Base-by-base conservation (phyloP, 2,113 vertebrate species). In the Indicator maculatus region DNA sequence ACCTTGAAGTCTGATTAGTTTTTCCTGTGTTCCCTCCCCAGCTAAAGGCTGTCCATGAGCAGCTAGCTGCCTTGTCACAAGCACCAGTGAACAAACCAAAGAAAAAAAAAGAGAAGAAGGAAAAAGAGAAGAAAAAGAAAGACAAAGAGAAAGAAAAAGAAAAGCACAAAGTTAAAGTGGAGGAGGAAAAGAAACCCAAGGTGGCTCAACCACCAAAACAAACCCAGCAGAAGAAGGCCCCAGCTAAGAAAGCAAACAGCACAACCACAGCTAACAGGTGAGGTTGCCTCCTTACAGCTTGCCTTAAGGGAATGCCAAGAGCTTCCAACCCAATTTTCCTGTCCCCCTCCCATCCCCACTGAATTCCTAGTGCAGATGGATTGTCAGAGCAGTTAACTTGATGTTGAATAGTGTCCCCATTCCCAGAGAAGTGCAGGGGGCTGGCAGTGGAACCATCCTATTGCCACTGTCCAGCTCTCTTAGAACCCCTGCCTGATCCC, bases 61-160 rank as follows among this genome's bases (percentile, higher is more conserved):
- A 99, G 97, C 97, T 99, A 44, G 98, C 98, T 4, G 98, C 98
- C 6, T 96, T 99, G 90, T 99, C 99, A 18, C 98, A 99, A 97
- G 98, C 97, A 1, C 99, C 99, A 0, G 98, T 97, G 84, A 98
- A 97, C 94, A 99, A 99, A 97, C 98, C 98, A 96, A 99, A 99
- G 98, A 98, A 98, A 97, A 98, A 98, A 91, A 98, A 98, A 63
- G 98, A 99, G 96, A 99, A 98, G 97, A 99, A 99, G 86, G 99
- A 99, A 61, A 99, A 98, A 50, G 97, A 98, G 85, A 98, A 97
- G 92, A 97, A 97, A 55, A 98, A 98, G 94, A 98, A 98, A 86
- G 97, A 98, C 67, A 99, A 98, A 87, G 96, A 97, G 36, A 98
- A 98, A 27, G 97, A 98, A 26, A 98, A 98, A 80, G 98, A 98